A percentile compares a stretch with the other conserved stretches of the same genome.
These are phyloP conservation scores for Melanostigma gelatinosum DNA, from an alignment of 2,113 vertebrate species.

Conservation along the genomic window DNA sequence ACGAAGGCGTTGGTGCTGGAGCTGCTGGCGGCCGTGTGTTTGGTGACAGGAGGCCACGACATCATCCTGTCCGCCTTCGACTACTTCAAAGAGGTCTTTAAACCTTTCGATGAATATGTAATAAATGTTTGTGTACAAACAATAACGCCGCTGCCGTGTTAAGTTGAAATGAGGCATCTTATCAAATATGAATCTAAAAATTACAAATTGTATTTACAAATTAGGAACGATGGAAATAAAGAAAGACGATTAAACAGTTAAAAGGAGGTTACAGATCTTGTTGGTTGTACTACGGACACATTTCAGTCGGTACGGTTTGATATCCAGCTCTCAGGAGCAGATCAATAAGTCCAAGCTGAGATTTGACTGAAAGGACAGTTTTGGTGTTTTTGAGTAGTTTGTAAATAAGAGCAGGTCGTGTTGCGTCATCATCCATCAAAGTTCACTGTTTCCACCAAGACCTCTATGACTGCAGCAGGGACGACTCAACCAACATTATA, in stretches of 20 bases:
- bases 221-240: neutral
- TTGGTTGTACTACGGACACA: too few species aligned
- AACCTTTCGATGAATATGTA: too few species aligned
- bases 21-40: slow-evolving; percentile 90
- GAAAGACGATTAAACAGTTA: neutral
- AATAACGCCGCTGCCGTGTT: too few species aligned
- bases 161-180: neutral
- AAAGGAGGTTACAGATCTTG: neutral
- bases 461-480: neutral
- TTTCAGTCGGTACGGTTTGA: too few species aligned
- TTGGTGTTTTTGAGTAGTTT: neutral
- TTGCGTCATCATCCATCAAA: neutral
- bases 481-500: neutral
- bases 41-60: slow-evolving; percentile 91
- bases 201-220: neutral
- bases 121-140: too few species aligned
- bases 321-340: too few species aligned
- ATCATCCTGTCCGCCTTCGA: slow-evolving; percentile 92
- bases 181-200: neutral
- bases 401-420: neutral
- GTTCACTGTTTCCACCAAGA: neutral
- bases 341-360: neutral
- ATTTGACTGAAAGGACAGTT: neutral
- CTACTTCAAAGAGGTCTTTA: slow-evolving; percentile 89
- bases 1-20: slow-evolving; percentile 94